Evolutionary conservation across 2,797 vertebrate genomes (phyloP).

Genomic region (Syngnathus rostellatus): DNA sequence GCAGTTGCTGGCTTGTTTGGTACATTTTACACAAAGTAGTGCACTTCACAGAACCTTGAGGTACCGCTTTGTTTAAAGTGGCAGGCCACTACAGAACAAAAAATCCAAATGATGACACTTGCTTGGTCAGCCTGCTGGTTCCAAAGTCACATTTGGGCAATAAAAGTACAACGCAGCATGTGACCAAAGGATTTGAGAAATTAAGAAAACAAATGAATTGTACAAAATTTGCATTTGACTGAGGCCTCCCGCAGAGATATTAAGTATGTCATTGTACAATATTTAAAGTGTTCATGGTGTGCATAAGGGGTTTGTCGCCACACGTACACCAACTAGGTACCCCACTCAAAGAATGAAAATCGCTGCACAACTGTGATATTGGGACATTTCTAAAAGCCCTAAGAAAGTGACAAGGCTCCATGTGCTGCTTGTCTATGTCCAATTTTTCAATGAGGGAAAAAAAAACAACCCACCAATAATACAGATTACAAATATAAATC

Average conservation of each 20-base stretch:
- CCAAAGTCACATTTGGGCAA: slow-evolving; percentile 23
- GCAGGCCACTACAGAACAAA: slow-evolving; percentile 34
- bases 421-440: slow-evolving; percentile 10
- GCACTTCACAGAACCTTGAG: slow-evolving; percentile 43
- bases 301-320: neutral
- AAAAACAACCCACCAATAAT: slow-evolving; percentile 47
- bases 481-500: slow-evolving; percentile 78
- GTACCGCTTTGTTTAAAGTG: slow-evolving; percentile 54
- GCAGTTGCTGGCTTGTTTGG: slow-evolving; percentile 49
- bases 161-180: slow-evolving; percentile 34
- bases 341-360: too few relatives aligned
- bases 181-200: neutral
- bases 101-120: neutral
- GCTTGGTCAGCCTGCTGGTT: neutral
- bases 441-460: slow-evolving; percentile 32
- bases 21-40: slow-evolving; percentile 45
- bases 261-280: neutral
- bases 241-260: neutral
- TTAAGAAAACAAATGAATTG: neutral
- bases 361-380: neutral
- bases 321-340: neutral
- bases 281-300: neutral
- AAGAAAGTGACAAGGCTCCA: neutral
- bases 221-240: neutral
- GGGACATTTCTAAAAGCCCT: neutral